A percentile compares a stretch with the other conserved stretches of the same genome.
phyloP scores from a whole-genome alignment of 2,113 vertebrate genomes.

The Sakesphorus luctuosus region DNA sequence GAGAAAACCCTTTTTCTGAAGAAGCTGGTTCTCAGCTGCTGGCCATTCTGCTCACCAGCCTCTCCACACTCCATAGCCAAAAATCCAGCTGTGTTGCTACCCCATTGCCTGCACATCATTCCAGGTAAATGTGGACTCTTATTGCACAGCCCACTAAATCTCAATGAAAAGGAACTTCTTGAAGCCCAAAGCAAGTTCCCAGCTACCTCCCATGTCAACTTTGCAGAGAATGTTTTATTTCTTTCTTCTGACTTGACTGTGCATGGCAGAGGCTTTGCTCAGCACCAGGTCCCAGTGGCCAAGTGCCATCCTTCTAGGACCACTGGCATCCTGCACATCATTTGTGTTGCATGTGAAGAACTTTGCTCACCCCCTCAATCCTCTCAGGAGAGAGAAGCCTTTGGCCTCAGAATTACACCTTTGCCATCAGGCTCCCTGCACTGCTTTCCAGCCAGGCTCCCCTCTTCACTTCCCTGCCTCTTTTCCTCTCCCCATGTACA shows the following conservation, averaged over 20 bases:
- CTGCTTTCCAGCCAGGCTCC: neutral
- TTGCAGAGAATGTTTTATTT: neutral
- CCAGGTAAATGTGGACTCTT: fast-evolving
- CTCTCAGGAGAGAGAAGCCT: neutral
- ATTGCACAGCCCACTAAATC: neutral
- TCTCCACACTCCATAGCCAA: neutral
- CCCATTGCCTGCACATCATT: fast-evolving
- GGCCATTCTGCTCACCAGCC: neutral
- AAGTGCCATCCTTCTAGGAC: neutral
- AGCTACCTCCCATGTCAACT: neutral
- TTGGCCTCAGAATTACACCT: neutral
- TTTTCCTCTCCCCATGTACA: neutral
- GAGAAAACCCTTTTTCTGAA: neutral
- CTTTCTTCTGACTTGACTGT: neutral
- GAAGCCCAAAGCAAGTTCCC: neutral
- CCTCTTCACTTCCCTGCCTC: neutral
- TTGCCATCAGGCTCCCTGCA: neutral
- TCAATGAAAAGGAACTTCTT: neutral
- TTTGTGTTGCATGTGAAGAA: neutral
- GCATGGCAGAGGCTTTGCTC: neutral
- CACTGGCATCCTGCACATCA: neutral
- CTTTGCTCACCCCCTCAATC: neutral
- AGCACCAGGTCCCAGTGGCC: neutral
- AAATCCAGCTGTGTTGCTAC: neutral
- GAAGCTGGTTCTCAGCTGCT: neutral